Conservation (phyloP, 2,113 vertebrate species). For the Orientallactaga bullata region DNA sequence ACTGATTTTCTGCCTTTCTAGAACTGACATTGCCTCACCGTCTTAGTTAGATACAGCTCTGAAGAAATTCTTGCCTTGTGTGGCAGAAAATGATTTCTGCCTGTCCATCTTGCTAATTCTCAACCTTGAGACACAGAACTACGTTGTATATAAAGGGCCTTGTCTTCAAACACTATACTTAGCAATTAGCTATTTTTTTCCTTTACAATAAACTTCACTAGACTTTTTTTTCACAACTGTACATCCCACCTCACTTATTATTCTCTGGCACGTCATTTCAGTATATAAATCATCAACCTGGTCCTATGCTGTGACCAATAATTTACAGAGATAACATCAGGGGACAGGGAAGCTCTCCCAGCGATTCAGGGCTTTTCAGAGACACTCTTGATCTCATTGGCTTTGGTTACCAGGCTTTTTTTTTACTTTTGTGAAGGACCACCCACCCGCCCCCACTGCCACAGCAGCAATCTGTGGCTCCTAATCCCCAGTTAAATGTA, state of each 20-base stretch:
- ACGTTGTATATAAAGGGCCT: conserved; percentile 5
- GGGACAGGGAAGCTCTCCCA: conserved; percentile 28
- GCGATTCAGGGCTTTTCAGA: conserved; percentile 33
- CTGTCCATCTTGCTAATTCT: conserved; percentile 1
- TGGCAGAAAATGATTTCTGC: neutral
- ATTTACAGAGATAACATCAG: conserved; percentile 59
- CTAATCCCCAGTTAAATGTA: conserved; percentile 1
- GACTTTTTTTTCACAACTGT: conserved; percentile 3
- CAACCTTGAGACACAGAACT: conserved; percentile 29
- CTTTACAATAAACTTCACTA: conserved; percentile 57
- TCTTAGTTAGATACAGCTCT: neutral
- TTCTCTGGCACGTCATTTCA: conserved; percentile 52
- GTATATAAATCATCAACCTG: conserved; percentile 55
- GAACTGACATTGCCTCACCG: neutral
- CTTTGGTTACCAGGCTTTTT: conserved; percentile 56
- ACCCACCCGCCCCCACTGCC: neutral
- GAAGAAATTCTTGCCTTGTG: conserved; percentile 37
- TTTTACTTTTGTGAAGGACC: conserved; percentile 25
- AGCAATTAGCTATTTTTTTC: conserved; percentile 48
- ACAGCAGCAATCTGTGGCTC: neutral
- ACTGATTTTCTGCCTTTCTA: conserved; percentile 18
- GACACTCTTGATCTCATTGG: neutral
- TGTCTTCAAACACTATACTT: conserved; percentile 44
- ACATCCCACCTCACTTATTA: conserved; percentile 44
- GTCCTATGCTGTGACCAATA: conserved; percentile 44